These are phyloP conservation scores for Hypomecis atomaria DNA, from an alignment of 2,888 invertebrate genomes.

Conservation along the genomic window DNA sequence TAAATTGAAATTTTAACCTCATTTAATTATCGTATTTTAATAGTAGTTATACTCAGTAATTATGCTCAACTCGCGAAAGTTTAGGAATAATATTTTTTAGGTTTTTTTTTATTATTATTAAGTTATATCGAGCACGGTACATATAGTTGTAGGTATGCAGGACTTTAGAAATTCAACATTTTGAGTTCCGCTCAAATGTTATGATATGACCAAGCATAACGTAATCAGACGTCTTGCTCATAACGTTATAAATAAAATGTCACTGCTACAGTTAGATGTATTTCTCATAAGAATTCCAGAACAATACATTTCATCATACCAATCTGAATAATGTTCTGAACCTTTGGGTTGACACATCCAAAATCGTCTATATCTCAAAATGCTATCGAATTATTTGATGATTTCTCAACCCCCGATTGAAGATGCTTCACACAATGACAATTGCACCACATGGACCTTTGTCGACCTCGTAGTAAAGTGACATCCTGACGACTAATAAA, in stretches of 20 bases:
- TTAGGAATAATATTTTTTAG: too few relatives aligned
- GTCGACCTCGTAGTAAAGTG: not conserved
- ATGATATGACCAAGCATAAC: too few relatives aligned
- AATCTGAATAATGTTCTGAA: conserved; percentile 6
- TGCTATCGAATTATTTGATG: conserved; percentile 21
- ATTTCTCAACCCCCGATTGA: conserved; percentile 16
- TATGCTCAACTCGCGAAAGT: too few relatives aligned
- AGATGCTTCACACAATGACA: conserved; percentile 15
- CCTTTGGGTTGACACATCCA: not conserved
- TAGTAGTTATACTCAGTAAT: too few relatives aligned
- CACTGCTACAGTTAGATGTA: not conserved
- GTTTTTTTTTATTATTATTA: too few relatives aligned
- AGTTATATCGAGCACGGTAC: too few relatives aligned
- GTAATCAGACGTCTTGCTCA: too few relatives aligned
- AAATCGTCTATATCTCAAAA: conserved; percentile 14
- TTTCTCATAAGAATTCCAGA: not conserved
- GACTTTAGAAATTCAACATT: too few relatives aligned
- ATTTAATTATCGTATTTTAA: too few relatives aligned
- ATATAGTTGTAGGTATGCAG: too few relatives aligned
- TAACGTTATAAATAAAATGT: not conserved
- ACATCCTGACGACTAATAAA: conserved; percentile 1
- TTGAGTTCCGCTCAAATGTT: too few relatives aligned
- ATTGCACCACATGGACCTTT: conserved; percentile 23
- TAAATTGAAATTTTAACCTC: too few relatives aligned
- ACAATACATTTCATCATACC: not conserved